Base-by-base conservation (phyloP, 1,140 invertebrate species). In the Ptiloglossa arizonensis region DNA sequence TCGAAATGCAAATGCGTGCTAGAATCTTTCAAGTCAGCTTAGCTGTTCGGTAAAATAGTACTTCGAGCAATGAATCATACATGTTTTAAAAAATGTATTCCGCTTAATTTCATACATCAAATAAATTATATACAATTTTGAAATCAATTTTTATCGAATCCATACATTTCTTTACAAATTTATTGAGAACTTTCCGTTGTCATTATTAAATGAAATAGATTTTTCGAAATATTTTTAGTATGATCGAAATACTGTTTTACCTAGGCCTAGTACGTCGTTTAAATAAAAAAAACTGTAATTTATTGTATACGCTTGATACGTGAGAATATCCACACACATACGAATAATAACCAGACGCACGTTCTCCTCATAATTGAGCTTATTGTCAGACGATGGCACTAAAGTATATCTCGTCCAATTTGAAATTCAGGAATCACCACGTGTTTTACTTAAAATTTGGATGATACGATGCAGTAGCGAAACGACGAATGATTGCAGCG, bases 311-410 rank as follows among this genome's bases (percentile, higher is more conserved):
- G 50, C 46, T 73, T 56, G 11, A 74, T 41, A 38, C 22, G 22
- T 24, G 44, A 62, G 22, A 63, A 11, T 46, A 50, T 63, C 41
- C 41, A 71, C 38, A 27, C 35, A n/a, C 24, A 32, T 17, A n/a
- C 57, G 5, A 41, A n/a, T 32, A 46, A 24, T 46, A 57, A 22
- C 54, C 38, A 75, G 24, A 38, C 19, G 19, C n/a, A 50, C 38
- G 52, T 81, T 82, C 59, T 77, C 72, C 27, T 38, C 19, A 63
- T 76, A 44, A 57, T 77, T 52, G 79, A 82, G 66, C 73, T 82
- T 71, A 46, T 59, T 24, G 50, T 66, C 71, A 67, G 54, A 67
- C 68, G 44, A 82, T 78, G 81, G 81, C 62, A 82, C 81, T 82
- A 82, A 81, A 59, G 24, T 70, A 76, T 57, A 71, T 50, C 54